These are phyloP conservation scores for Acromyrmex echinatior DNA, from an alignment of 1,140 invertebrate species.

Conservation along the genomic window DNA sequence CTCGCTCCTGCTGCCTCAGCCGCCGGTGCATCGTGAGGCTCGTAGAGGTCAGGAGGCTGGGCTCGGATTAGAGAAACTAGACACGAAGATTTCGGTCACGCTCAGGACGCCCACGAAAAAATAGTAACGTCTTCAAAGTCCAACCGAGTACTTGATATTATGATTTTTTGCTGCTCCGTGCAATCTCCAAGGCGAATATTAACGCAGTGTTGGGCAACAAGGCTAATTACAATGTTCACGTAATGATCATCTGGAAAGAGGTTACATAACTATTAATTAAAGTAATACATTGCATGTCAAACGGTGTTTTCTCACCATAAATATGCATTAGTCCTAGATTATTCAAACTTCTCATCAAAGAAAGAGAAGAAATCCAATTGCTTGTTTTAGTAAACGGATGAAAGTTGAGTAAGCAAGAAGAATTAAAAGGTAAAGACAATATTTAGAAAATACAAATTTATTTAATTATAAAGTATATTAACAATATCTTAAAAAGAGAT, in stretches of 20 bases:
- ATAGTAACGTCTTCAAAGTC: constrained; percentile 34
- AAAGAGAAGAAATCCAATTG: constrained; percentile 13
- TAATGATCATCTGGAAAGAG: constrained; percentile 46
- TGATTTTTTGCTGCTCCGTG: constrained; percentile 1
- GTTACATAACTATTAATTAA: constrained; percentile 64
- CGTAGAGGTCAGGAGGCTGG: constrained; percentile 21
- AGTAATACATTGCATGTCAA: constrained; percentile 56
- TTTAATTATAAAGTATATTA: neutral
- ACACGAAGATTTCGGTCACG: constrained; percentile 60
- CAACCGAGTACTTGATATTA: constrained; percentile 27
- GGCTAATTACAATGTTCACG: constrained; percentile 53
- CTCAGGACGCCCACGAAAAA: constrained; percentile 19
- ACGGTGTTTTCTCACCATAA: constrained; percentile 29
- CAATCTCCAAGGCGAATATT: constrained; percentile 31
- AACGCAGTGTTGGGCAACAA: constrained; percentile 37
- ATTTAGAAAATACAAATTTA: neutral
- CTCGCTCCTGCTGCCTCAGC: constrained; percentile 3
- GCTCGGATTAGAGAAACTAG: constrained; percentile 40
- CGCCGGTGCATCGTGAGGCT: constrained; percentile 12
- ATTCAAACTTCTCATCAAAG: constrained; percentile 5
- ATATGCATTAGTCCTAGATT: constrained; percentile 30
- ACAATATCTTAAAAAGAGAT: neutral
- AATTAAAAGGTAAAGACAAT: neutral
- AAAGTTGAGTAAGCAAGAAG: neutral
- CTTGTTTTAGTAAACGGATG: neutral